Conservation (phyloP, 2,888 invertebrate species). For the Falcaria lacertinaria region DNA sequence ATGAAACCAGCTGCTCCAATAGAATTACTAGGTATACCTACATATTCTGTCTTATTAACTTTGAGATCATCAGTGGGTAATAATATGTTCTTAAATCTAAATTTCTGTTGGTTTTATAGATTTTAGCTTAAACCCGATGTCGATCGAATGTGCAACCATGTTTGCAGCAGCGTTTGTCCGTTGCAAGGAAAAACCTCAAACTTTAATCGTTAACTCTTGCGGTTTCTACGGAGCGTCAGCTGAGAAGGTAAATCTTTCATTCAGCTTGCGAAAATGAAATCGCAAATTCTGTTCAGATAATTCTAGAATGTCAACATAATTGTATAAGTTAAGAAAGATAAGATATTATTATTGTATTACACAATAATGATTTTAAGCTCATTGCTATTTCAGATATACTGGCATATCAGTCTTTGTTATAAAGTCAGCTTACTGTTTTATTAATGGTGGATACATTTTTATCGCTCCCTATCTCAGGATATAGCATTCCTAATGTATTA, state of each 20-base stretch:
- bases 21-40: constrained; percentile 53
- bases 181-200: constrained; percentile 74
- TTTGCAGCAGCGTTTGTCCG: constrained; percentile 80
- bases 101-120: constrained; percentile 39
- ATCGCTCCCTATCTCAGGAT: background rate
- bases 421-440: background rate
- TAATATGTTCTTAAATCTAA: no score
- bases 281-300: background rate
- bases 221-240: constrained; percentile 75
- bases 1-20: constrained; percentile 72
- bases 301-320: background rate
- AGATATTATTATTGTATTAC: no score
- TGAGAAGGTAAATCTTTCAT: constrained; percentile 47
- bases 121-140: constrained; percentile 82
- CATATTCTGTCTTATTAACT: background rate
- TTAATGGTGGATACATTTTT: constrained; percentile 1
- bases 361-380: background rate
- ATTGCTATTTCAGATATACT: background rate
- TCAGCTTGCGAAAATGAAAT: background rate
- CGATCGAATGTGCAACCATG: constrained; percentile 78
- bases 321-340: no score
- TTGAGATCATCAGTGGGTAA: no score
- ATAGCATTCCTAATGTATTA: constrained; percentile 6
- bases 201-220: constrained; percentile 77
- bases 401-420: background rate